Percentiles rank a stretch among this genome's conserved stretches.
Evolutionary conservation across 2,113 vertebrate species (phyloP).

Genomic region (Perca flavescens): DNA sequence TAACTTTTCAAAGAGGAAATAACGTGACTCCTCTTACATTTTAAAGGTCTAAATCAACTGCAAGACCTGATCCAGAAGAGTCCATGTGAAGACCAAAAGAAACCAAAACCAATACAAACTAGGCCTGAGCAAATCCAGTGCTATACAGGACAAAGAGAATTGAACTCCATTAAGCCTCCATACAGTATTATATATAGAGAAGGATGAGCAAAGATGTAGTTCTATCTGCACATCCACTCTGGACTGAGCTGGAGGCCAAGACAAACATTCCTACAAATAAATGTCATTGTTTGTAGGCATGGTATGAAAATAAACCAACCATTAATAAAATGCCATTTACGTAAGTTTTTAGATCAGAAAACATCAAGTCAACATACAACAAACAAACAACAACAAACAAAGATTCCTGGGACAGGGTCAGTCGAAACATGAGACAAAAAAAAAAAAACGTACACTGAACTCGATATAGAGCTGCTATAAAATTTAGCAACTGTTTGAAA

Average conservation of each 20-base stretch:
- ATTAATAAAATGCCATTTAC: neutral
- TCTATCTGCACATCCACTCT: neutral
- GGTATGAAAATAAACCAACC: conserved; percentile 13
- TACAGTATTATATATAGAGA: neutral
- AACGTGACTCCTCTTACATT: neutral
- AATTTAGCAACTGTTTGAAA: neutral
- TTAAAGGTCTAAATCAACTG: neutral
- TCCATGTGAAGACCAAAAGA: neutral
- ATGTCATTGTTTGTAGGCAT: conserved; percentile 22
- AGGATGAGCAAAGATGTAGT: neutral
- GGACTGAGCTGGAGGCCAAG: conserved; percentile 23
- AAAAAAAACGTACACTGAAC: neutral
- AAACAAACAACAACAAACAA: neutral
- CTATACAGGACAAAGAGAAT: conserved; percentile 5
- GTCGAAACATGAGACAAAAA: neutral
- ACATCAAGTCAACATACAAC: conserved; percentile 1
- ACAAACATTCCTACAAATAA: conserved; percentile 16
- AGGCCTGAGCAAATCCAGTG: conserved; percentile 18
- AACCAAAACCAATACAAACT: neutral
- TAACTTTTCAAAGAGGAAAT: neutral
- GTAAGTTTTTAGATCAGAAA: conserved; percentile 3
- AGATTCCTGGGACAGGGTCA: neutral
- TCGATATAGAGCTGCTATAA: neutral
- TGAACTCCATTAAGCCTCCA: conserved; percentile 2
- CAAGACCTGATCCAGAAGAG: neutral